phyloP scores from a whole-genome alignment of 2,113 vertebrate species.

The Hyperopisus bebe region DNA sequence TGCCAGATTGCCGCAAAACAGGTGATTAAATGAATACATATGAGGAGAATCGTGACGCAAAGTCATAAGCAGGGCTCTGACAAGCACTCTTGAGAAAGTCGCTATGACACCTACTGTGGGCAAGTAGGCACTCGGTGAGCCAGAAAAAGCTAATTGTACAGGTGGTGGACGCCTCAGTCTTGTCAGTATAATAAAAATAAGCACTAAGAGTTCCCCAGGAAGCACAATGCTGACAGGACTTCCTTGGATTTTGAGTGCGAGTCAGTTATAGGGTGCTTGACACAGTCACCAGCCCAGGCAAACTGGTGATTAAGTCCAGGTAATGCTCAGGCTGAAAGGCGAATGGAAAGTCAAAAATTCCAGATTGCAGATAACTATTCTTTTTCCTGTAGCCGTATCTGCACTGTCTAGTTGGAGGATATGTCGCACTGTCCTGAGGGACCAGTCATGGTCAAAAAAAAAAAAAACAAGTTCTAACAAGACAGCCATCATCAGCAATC shows the following conservation, averaged over 20 bases:
- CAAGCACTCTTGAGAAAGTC: not conserved
- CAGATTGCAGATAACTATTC: not conserved
- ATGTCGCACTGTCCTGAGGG: not conserved
- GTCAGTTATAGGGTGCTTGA: not conserved
- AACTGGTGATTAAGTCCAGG: not conserved
- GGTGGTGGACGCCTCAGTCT: not conserved
- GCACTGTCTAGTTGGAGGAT: not conserved
- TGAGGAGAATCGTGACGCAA: not conserved
- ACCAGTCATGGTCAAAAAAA: not conserved
- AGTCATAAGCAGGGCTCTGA: not conserved
- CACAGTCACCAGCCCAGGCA: not conserved
- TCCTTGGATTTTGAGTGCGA: not conserved
- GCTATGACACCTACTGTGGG: not conserved
- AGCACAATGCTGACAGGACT: not conserved
- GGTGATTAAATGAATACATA: constrained; percentile 10
- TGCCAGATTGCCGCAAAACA: constrained; percentile 3
- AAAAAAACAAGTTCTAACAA: not conserved
- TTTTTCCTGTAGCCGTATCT: not conserved
- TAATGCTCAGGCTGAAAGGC: not conserved
- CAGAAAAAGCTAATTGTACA: constrained; percentile 2
- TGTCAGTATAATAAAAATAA: constrained; percentile 1
- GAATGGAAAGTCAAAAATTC: not conserved
- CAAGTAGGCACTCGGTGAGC: not conserved
- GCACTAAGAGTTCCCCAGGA: not conserved
- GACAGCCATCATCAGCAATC: not conserved